Conservation (phyloP, 2,113 vertebrate species). For the Phaethornis superciliosus region DNA sequence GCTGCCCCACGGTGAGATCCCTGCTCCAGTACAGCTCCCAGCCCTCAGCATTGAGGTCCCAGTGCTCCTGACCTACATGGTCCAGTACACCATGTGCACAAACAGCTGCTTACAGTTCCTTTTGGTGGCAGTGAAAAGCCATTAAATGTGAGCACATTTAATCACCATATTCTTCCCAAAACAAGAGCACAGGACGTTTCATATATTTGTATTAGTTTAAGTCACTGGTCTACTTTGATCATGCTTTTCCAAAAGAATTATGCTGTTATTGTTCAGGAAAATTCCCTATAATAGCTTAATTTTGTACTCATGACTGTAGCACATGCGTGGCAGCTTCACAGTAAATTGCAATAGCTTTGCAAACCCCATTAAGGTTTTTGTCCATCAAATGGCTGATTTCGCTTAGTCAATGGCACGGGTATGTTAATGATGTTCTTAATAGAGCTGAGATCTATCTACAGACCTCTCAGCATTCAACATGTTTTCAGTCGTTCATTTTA, state of each 20-base stretch:
- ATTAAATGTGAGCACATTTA: background rate
- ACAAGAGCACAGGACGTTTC: background rate
- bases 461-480: background rate
- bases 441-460: background rate
- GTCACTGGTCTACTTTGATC: background rate
- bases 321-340: background rate
- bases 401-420: background rate
- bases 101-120: background rate
- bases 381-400: background rate
- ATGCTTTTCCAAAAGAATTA: background rate
- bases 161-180: background rate
- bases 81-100: rapidly evolving
- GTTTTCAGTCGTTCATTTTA: background rate
- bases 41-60: background rate
- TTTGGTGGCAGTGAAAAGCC: background rate
- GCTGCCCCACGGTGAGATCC: background rate
- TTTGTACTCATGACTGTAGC: background rate
- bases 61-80: rapidly evolving
- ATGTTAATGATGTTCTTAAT: background rate
- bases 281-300: background rate
- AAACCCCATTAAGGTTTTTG: background rate
- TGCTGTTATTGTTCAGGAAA: background rate
- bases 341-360: background rate
- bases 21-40: background rate
- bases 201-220: background rate